Evolutionary conservation across 35 echinoderm and acorn worm species (phyloP).

Genomic region (Apostichopus parvimensis): DNA sequence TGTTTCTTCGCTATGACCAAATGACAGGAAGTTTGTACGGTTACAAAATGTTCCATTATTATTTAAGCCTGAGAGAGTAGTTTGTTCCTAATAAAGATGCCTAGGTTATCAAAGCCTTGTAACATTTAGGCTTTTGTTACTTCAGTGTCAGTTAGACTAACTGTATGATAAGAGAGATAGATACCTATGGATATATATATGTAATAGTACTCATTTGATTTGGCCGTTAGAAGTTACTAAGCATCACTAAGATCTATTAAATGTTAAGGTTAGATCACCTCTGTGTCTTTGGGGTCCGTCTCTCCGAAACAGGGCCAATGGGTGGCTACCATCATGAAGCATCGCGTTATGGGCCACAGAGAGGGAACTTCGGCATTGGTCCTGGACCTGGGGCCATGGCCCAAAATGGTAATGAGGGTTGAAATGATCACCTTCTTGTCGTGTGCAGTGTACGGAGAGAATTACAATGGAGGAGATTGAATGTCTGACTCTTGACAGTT

Average conservation of each 20-base stretch:
- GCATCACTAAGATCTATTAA: background rate
- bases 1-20: no score
- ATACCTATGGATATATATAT: no score
- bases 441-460: background rate
- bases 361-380: conserved; percentile 41
- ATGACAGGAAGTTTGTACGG: no score
- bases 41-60: no score
- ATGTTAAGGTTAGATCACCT: conserved; percentile 18
- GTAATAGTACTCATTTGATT: no score
- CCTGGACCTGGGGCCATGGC: conserved; percentile 18
- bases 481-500: background rate
- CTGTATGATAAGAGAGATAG: no score
- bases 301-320: conserved; percentile 44
- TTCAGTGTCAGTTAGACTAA: no score
- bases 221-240: no score
- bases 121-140: no score
- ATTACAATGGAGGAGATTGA: background rate
- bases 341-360: conserved; percentile 39
- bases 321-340: conserved; percentile 50
- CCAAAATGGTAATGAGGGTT: conserved; percentile 33
- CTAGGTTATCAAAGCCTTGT: no score
- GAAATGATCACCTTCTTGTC: background rate
- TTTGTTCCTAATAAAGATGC: no score
- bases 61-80: no score
- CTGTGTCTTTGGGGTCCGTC: conserved; percentile 47